Base-by-base conservation (phyloP, 1,140 invertebrate species). In the Lordiphosa clarofinis region DNA sequence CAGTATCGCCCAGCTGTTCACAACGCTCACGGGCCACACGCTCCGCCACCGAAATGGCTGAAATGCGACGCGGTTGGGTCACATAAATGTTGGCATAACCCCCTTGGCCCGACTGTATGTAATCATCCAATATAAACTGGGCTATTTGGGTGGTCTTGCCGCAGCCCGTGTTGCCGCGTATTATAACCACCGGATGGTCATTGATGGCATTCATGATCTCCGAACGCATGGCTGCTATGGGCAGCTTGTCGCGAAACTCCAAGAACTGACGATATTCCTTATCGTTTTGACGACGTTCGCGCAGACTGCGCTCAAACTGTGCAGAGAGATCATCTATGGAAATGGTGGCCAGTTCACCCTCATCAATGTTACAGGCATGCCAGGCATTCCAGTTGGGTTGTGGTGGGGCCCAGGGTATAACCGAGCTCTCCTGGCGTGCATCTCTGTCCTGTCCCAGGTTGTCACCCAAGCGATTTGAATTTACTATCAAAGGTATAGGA, bases 101-200 rank as follows among this genome's bases (percentile, higher is more conserved):
- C 52, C 96, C 94, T 89, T 95, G 93, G 0, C 95, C 94, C 2
- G 93, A 95, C n/a, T 93, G 92, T 12, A 98, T 94, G 82, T 96
- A 98, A 86, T 98, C 96, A 88, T 99, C 98, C 43, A 99, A 88
- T 73, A 99, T 98, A 87, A 97, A 99, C 82, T 99, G 98, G 56
- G 96, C 98, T 38, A 98, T 95, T 91, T 96, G 92, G 0, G 94
- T 95, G 0, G 94, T 95, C 90, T 95, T 95, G 67, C 97, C 97
- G 82, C 96, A 98, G n/a, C 97, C 97, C 0, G 97, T 99, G 60
- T 97, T 97, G 49, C 97, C 97, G 40, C 95, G 91, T 53, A 99
- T 96, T 19, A 98, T 94, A 35, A 97, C 91, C 1, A 98, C 94
- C 1, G 95, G 92, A 90, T 96, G 95, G 0, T 96, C 95, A 62